These are phyloP conservation scores for Pyrgus malvae DNA, from an alignment of 2,888 invertebrate genomes.

Conservation along the genomic window DNA sequence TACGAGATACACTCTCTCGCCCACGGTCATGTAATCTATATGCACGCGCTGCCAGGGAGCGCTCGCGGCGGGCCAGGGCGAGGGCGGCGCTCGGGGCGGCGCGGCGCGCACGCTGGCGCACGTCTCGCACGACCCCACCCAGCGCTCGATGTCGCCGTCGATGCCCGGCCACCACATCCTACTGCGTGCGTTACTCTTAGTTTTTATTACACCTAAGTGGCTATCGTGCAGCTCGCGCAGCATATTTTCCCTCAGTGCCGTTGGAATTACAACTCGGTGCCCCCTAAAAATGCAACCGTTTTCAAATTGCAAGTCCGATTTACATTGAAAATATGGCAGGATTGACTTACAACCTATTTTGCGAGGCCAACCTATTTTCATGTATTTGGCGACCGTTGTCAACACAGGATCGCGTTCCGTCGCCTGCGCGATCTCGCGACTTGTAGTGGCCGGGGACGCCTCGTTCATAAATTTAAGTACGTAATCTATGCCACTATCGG, in stretches of 20 bases:
- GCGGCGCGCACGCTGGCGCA: conserved; percentile 19
- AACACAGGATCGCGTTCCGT: conserved; percentile 20
- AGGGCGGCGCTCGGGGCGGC: conserved; percentile 21
- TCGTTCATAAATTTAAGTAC: conserved; percentile 3
- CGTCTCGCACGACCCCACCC: conserved; percentile 26
- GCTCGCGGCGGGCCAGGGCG: conserved; percentile 28
- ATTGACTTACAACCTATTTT: conserved; percentile 29
- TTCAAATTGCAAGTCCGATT: conserved; percentile 29
- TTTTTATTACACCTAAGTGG: conserved; percentile 33
- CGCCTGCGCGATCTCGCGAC: conserved; percentile 21
- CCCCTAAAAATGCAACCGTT: conserved; percentile 31
- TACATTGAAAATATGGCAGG: conserved; percentile 32
- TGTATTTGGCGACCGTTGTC: conserved; percentile 30
- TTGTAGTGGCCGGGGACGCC: conserved; percentile 14
- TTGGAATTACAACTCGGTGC: conserved; percentile 30
- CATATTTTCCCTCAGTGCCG: conserved; percentile 14
- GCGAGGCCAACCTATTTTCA: conserved; percentile 32
- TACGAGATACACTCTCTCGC: conserved; percentile 24
- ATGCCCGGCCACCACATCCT: conserved; percentile 33
- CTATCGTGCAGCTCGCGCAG: conserved; percentile 27
- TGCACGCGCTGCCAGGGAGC: conserved; percentile 26
- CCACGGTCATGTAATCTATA: conserved; percentile 31
- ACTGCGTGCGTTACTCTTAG: conserved; percentile 28
- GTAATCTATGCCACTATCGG: conserved; percentile 13
- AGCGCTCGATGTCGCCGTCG: conserved; percentile 29